Evolutionary conservation across 2,797 vertebrate genomes (phyloP).

Genomic region (Dicrostonyx torquatus): DNA sequence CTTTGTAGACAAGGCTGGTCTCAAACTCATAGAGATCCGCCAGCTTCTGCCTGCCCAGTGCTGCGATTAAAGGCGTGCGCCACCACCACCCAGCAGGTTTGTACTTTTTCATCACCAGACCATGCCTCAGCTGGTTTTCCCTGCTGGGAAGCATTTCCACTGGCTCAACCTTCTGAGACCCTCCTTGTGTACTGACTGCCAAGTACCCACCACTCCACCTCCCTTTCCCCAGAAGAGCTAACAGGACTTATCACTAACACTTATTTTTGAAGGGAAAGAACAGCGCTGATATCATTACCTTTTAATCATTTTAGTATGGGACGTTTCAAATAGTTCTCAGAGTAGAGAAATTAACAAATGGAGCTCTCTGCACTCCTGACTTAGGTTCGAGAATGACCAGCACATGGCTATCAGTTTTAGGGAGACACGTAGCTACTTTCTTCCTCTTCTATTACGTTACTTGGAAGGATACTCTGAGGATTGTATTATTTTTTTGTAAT

Average conservation of each 20-base stretch:
- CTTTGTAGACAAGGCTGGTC: background rate
- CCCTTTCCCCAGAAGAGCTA: background rate
- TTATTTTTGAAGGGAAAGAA: background rate
- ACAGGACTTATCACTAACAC: background rate
- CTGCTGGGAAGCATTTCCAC: no score
- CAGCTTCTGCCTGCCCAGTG: background rate
- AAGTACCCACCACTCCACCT: background rate
- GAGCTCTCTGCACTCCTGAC: background rate
- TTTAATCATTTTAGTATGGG: slow-evolving; percentile 19
- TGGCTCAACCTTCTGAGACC: background rate
- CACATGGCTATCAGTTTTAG: background rate
- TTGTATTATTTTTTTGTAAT: background rate
- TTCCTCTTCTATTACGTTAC: background rate
- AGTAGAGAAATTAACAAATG: background rate
- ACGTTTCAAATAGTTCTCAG: background rate
- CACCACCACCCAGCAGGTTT: background rate
- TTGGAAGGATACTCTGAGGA: background rate
- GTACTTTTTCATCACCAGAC: background rate
- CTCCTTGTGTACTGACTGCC: background rate
- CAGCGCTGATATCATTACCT: background rate
- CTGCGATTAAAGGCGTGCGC: background rate
- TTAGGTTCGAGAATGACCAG: background rate
- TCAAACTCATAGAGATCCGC: background rate
- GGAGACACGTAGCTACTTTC: background rate
- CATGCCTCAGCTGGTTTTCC: background rate